phyloP scores from a whole-genome alignment of 2,113 vertebrate species.

The Athene cunicularia region DNA sequence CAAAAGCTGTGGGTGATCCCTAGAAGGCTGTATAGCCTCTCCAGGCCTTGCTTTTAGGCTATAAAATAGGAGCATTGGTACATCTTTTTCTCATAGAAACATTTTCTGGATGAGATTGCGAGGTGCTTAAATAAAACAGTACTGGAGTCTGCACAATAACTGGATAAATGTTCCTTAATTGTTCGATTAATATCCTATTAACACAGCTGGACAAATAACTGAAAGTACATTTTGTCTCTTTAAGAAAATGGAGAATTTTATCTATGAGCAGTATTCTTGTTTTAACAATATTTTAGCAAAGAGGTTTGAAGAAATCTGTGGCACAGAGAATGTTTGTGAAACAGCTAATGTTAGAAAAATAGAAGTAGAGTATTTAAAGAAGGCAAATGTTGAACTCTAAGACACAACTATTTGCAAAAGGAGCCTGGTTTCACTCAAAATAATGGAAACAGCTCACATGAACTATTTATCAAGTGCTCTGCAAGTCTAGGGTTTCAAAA shows the following conservation, averaged over 20 bases:
- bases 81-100: not conserved
- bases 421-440: slow-evolving; percentile 32
- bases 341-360: slow-evolving; percentile 42
- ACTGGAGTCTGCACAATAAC: not conserved
- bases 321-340: slow-evolving; percentile 4
- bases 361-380: slow-evolving; percentile 28
- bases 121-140: not conserved
- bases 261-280: not conserved
- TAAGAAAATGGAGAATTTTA: not conserved
- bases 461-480: slow-evolving; percentile 25
- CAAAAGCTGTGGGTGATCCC: accelerated
- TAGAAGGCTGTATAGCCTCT: not conserved
- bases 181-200: not conserved
- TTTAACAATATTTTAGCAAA: not conserved
- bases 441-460: slow-evolving; percentile 2
- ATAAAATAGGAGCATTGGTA: not conserved
- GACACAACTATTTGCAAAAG: slow-evolving; percentile 18
- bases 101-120: not conserved
- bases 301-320: not conserved
- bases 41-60: not conserved
- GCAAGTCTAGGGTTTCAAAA: not conserved
- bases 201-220: not conserved
- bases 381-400: not conserved
- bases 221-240: not conserved
- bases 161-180: not conserved